Conservation (phyloP, 2,113 vertebrate genomes). For the Spilogale gracilis region DNA sequence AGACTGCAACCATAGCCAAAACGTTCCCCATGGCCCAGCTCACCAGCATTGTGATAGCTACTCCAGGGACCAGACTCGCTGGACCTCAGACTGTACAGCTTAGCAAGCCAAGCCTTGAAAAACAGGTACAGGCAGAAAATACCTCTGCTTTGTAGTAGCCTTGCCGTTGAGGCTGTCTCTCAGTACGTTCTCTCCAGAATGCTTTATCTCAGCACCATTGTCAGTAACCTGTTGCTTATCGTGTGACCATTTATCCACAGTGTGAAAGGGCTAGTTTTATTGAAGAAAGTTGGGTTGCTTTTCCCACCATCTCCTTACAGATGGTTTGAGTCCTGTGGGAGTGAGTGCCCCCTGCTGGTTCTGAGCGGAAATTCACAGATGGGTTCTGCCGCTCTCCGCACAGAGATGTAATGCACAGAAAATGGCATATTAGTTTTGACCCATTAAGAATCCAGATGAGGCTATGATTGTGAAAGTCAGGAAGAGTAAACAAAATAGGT, state of each 20-base stretch:
- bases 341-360: conserved; percentile 82
- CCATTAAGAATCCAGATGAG: conserved; percentile 57
- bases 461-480: background rate
- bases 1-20: conserved; percentile 93
- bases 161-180: conserved; percentile 19
- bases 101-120: conserved; percentile 95
- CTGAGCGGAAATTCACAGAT: conserved; percentile 49
- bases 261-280: conserved; percentile 49
- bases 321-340: conserved; percentile 66
- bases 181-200: background rate
- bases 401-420: conserved; percentile 58
- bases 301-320: background rate
- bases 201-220: background rate
- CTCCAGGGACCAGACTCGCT: conserved; percentile 90
- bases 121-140: conserved; percentile 90
- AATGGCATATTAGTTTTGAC: conserved; percentile 44
- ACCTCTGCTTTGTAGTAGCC: background rate
- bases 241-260: background rate
- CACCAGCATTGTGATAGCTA: conserved; percentile 98
- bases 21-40: conserved; percentile 93
- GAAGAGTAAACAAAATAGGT: conserved; percentile 41
- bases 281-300: conserved; percentile 66
- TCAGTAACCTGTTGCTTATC: conserved; percentile 32
- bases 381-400: background rate
- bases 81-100: conserved; percentile 95